Conservation (phyloP, 2,113 vertebrate species). For the Gambusia holbrooki region DNA sequence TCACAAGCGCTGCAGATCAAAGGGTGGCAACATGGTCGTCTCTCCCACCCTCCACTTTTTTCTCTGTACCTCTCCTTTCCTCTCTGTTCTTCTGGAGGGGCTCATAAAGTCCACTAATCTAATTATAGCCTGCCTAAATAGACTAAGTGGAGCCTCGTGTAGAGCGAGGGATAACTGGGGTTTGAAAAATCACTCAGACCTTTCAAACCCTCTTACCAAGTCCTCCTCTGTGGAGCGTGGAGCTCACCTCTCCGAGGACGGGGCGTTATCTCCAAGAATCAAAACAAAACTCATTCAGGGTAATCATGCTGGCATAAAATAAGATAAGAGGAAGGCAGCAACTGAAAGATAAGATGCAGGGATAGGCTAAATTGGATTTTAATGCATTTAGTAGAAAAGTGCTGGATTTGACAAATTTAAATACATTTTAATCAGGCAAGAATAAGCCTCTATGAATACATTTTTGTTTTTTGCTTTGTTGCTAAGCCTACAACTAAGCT, state of each 20-base stretch:
- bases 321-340: background rate
- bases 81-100: constrained; percentile 23
- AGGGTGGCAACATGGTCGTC: constrained; percentile 44
- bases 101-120: constrained; percentile 68
- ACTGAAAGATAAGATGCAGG: background rate
- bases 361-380: background rate
- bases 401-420: background rate
- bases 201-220: background rate
- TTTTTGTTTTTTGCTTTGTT: too few relatives aligned
- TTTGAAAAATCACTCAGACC: constrained; percentile 32
- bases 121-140: constrained; percentile 64
- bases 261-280: background rate
- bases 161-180: constrained; percentile 7
- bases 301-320: background rate
- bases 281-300: constrained; percentile 9
- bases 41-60: constrained; percentile 8
- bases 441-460: too few relatives aligned
- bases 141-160: constrained; percentile 60
- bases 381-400: background rate
- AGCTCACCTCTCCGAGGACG: constrained; percentile 5
- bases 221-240: constrained; percentile 23
- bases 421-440: too few relatives aligned
- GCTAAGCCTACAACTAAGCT: too few relatives aligned
- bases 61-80: constrained; percentile 14
- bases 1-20: constrained; percentile 63